These are phyloP conservation scores for Herpetotheres cachinnans DNA, from an alignment of 2,113 vertebrate genomes.

Conservation along the genomic window DNA sequence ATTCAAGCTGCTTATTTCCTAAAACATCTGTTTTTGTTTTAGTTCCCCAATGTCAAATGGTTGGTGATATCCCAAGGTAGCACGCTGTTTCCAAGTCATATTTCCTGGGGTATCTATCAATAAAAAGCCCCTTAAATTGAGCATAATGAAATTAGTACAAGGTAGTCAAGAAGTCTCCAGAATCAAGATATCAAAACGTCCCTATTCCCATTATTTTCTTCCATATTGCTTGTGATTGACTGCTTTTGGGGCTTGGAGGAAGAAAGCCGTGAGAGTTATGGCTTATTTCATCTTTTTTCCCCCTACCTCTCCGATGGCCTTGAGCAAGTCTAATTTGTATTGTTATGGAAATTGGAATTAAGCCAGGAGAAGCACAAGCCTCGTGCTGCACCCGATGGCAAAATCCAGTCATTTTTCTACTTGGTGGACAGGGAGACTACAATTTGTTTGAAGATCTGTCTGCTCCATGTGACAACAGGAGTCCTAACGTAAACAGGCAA, in stretches of 20 bases:
- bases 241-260: background rate
- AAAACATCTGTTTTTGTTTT: slow-evolving; percentile 64
- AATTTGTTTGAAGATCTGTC: slow-evolving; percentile 33
- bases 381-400: slow-evolving; percentile 5
- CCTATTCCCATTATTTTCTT: background rate
- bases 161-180: slow-evolving; percentile 43
- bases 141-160: slow-evolving; percentile 49
- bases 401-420: slow-evolving; percentile 34
- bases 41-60: slow-evolving; percentile 39
- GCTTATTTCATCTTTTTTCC: background rate
- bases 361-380: slow-evolving; percentile 29
- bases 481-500: background rate
- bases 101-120: slow-evolving; percentile 9
- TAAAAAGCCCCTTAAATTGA: slow-evolving; percentile 35
- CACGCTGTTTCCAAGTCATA: slow-evolving; percentile 16
- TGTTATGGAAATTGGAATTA: slow-evolving; percentile 40
- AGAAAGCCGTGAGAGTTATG: slow-evolving; percentile 2
- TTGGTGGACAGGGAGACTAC: background rate
- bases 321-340: slow-evolving; percentile 39
- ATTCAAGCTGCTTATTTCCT: slow-evolving; percentile 58
- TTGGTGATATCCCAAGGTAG: slow-evolving; percentile 37
- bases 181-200: slow-evolving; percentile 1
- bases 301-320: background rate
- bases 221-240: slow-evolving; percentile 9
- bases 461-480: background rate